phyloP scores from a whole-genome alignment of 2,888 invertebrate genomes.

The Siphlonurus alternatus region DNA sequence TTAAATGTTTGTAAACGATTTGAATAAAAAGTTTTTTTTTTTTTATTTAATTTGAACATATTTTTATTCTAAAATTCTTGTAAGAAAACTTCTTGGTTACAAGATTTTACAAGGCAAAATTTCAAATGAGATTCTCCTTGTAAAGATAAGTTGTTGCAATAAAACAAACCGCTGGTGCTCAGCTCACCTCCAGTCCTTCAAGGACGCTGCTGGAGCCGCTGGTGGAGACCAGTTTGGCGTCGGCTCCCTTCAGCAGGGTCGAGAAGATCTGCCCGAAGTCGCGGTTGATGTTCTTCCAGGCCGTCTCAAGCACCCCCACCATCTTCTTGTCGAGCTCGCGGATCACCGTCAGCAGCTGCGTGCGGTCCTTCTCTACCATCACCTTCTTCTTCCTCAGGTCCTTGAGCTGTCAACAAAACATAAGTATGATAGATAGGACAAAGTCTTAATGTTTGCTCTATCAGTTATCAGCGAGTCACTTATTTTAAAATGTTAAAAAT shows the following conservation, averaged over 20 bases:
- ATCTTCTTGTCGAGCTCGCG: constrained; percentile 36
- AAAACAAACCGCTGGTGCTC: neutral
- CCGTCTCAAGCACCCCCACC: constrained; percentile 31
- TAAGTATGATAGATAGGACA: constrained; percentile 8
- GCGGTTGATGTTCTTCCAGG: constrained; percentile 50
- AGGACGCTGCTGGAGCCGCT: constrained; percentile 48
- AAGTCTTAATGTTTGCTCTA: constrained; percentile 5
- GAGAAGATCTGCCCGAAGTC: constrained; percentile 94
- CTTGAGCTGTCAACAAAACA: constrained; percentile 32
- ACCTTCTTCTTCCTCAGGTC: constrained; percentile 51
- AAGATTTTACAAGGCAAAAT: too few relatives aligned
- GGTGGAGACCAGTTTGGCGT: constrained; percentile 66
- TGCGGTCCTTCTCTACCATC: constrained; percentile 57
- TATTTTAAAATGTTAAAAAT: too few relatives aligned
- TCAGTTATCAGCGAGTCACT: neutral
- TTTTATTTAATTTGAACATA: neutral
- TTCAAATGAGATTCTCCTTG: too few relatives aligned
- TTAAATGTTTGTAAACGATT: too few relatives aligned
- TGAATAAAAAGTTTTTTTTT: neutral
- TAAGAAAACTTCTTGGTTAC: too few relatives aligned
- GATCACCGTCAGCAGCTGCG: constrained; percentile 55
- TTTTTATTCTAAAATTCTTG: too few relatives aligned
- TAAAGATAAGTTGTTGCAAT: too few relatives aligned
- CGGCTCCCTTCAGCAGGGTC: constrained; percentile 75
- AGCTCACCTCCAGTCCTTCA: constrained; percentile 67